Evolutionary conservation across 2,888 invertebrate genomes (phyloP), one percentile per base, ranked within the genome.

Genomic region (Drosophila demipolita): DNA sequence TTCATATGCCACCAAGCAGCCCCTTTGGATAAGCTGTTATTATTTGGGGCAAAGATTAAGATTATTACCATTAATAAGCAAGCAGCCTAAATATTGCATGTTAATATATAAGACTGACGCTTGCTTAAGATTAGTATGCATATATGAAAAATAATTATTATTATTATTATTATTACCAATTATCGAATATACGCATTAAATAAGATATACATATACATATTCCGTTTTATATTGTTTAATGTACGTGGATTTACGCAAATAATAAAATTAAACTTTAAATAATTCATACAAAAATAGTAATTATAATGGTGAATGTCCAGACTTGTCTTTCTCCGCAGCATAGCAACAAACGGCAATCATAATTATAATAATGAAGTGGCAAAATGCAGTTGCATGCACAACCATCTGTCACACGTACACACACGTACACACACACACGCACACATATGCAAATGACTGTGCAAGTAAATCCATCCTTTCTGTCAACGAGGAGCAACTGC

Each of bases 61-160:
- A 17, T 29, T n/a, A n/a, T 53, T 36, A n/a, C 26, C 54, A 67
- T 54, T 48, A 67, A 40, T 53, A 67, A 66, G 26, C 66, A 54
- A 67, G 38, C 68, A 66, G 35, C 20, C 12, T 8, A n/a, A 64
- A 48, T 26, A 26, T 26, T 17, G 4, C 15, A 45, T 45, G 4
- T 20, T 45, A 45, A 20, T 15, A 20, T 45, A 12, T 45, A 7
- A 7, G 20, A 20, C 20, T 20, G 45, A 4, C 15, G 3, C 4
- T 12, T 20, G 7, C 12, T 20, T 45, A 12, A 45, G 7, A 20
- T 20, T 3, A 7, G 20, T 20, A 3, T 45, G 7, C 20, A 20
- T 8, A 15, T 20, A 45, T 12, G 42, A 20, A 20, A 20, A 45
- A 20, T 29, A 20, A 45, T 8, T 17, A 15, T 23, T n/a, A n/a